phyloP scores from a whole-genome alignment of 2,113 vertebrate species.

The Cyprinus carpio region DNA sequence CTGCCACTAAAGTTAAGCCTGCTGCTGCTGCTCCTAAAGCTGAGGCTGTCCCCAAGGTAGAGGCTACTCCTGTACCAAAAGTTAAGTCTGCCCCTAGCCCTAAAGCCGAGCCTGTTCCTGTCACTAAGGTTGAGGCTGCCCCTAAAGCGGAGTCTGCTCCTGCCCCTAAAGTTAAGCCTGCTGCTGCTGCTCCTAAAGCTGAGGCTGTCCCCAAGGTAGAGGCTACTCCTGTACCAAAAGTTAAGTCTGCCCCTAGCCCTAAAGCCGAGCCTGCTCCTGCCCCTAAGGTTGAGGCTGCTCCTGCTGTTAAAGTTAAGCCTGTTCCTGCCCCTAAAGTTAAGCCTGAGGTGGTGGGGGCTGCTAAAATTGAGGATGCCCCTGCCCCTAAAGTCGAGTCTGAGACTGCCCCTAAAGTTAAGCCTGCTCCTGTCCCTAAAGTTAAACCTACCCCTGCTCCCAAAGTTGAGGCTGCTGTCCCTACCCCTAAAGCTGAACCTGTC shows the following conservation, averaged over 20 bases:
- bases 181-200: conserved; percentile 51
- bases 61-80: conserved; percentile 53
- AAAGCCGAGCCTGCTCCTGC: conserved; percentile 26
- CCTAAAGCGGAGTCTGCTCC: neutral
- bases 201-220: too few species aligned
- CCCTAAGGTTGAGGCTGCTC: conserved; percentile 64
- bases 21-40: too few species aligned
- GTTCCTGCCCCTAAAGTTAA: neutral
- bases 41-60: conserved; percentile 50
- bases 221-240: conserved; percentile 18
- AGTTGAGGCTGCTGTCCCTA: neutral
- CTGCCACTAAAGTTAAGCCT: neutral
- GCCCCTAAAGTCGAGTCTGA: neutral
- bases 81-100: conserved; percentile 35
- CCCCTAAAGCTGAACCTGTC: conserved; percentile 65
- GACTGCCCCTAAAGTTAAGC: too few species aligned
- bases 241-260: conserved; percentile 67
- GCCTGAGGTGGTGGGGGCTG: neutral
- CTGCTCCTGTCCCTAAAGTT: conserved; percentile 50
- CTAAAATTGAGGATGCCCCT: conserved; percentile 62
- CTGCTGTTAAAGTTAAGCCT: conserved; percentile 48
- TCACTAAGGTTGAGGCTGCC: neutral
- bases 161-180: conserved; percentile 67
- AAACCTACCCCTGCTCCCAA: conserved; percentile 63
- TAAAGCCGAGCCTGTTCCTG: conserved; percentile 67